phyloP scores from a whole-genome alignment of 1,140 invertebrate species.

The Caenorhabditis inopinata region DNA sequence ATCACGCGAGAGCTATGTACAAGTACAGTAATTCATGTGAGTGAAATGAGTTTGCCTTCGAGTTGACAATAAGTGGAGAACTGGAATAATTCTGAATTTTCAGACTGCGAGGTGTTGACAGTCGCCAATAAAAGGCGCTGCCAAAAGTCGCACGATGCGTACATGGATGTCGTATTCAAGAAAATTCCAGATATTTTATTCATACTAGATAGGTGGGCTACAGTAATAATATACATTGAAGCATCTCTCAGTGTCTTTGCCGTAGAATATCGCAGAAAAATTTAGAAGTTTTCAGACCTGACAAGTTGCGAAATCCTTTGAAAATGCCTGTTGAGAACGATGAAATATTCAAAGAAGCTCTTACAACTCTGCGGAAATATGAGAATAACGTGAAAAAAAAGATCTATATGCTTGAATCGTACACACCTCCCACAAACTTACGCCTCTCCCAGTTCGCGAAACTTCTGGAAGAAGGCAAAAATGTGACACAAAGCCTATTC shows the following conservation, averaged over 20 bases:
- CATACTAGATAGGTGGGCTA: background rate
- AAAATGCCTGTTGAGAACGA: background rate
- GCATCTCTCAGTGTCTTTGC: background rate
- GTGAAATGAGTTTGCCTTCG: too few relatives aligned
- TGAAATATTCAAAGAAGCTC: constrained; percentile 12
- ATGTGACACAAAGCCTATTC: background rate
- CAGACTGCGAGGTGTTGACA: background rate
- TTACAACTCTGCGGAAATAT: background rate
- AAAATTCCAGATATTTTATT: constrained; percentile 5
- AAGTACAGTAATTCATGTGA: too few relatives aligned
- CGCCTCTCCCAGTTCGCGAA: background rate
- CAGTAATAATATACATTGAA: background rate
- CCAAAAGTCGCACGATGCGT: background rate
- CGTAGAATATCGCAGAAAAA: too few relatives aligned
- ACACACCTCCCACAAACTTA: background rate
- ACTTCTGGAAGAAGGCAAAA: background rate
- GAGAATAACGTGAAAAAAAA: constrained; percentile 5
- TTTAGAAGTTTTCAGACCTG: background rate
- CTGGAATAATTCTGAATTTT: background rate
- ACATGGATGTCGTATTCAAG: background rate
- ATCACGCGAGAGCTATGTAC: too few relatives aligned
- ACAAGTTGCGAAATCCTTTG: background rate
- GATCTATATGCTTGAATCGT: background rate
- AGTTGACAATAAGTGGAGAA: too few relatives aligned
- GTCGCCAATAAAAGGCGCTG: background rate